Evolutionary conservation across 2,797 vertebrate species (phyloP), one percentile per base, ranked within the genome.

Genomic region (Ataeniobius toweri): DNA sequence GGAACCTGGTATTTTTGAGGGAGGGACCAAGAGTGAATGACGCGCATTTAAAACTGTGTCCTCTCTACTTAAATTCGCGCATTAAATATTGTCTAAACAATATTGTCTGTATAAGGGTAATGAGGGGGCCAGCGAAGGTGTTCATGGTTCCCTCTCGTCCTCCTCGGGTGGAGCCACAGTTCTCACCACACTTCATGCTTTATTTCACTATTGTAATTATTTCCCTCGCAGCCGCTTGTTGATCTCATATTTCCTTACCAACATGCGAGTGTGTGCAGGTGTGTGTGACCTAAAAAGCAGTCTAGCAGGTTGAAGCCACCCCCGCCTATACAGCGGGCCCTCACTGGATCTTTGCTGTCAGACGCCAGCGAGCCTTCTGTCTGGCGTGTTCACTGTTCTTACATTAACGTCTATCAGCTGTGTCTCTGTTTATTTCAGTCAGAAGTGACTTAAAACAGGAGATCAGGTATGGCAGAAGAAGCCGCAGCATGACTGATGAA

Each of bases 291-390:
- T 73, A 0, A 56, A 75, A 90, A 87, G 82, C 68, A 73, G 89
- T 85, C 85, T n/a, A 71, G 87, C 92, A 79, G 89, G 93, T 93
- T 7, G 41, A 77, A 79, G 83, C 18, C 1, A 41, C 18, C 39
- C 36, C n/a, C 28, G 12, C 2, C 39, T 18, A n/a, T 26, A 0
- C 44, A 14, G 1, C 10, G 61, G 4, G 36, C 56, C 48, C 55
- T 2, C 9, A 10, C 53, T 51, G 48, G 65, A 75, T 53, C 12
- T 44, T 1, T 1, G 50, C 61, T 0, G 22, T 50, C 31, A 2
- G 36, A 63, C 31, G 44, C 71, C 39, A 9, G 2, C 0, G 41
- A 4, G n/a, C 3, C 46, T 56, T 39, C 1, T 12, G 10, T 44
- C 50, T 3, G 1, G 20, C 16, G 44, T 76, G 13, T 31, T 0